phyloP scores from a whole-genome alignment of 2,797 vertebrate species.

The Acanthurus leucopareius region DNA sequence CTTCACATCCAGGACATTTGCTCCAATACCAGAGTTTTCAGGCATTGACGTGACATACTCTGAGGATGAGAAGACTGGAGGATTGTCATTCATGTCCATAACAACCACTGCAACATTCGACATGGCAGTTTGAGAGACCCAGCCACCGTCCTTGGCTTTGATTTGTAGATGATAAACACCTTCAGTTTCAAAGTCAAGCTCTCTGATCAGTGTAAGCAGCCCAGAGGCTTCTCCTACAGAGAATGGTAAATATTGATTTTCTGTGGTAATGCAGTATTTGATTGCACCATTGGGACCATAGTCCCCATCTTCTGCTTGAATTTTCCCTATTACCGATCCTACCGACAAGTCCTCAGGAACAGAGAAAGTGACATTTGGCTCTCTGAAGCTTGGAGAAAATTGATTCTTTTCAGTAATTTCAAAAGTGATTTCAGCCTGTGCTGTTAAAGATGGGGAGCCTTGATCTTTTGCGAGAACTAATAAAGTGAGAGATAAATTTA shows the following conservation, averaged over 20 bases:
- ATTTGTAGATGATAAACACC: slow-evolving; percentile 70
- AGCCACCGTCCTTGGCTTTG: slow-evolving; percentile 81
- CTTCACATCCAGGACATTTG: slow-evolving; percentile 68
- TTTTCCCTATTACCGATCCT: slow-evolving; percentile 83
- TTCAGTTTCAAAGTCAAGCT: slow-evolving; percentile 83
- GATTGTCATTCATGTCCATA: slow-evolving; percentile 86
- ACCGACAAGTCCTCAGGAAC: slow-evolving; percentile 83
- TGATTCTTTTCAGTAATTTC: slow-evolving; percentile 80
- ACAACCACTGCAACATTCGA: slow-evolving; percentile 81
- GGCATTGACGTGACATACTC: slow-evolving; percentile 71
- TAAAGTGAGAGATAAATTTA: slow-evolving; percentile 69
- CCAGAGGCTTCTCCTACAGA: slow-evolving; percentile 81
- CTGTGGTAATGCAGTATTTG: slow-evolving; percentile 70
- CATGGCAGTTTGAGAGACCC: slow-evolving; percentile 73
- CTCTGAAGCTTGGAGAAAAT: slow-evolving; percentile 79
- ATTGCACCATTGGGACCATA: slow-evolving; percentile 81
- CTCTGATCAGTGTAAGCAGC: slow-evolving; percentile 76
- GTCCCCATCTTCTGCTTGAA: slow-evolving; percentile 84
- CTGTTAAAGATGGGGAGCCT: slow-evolving; percentile 77
- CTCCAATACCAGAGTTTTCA: slow-evolving; percentile 82
- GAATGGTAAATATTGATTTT: slow-evolving; percentile 70
- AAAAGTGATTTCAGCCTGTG: slow-evolving; percentile 76
- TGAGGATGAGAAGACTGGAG: slow-evolving; percentile 77
- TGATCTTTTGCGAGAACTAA: slow-evolving; percentile 77
- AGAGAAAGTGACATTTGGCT: slow-evolving; percentile 70